Base-by-base conservation (phyloP, 2,888 invertebrate species). In the Atrina japonica region DNA sequence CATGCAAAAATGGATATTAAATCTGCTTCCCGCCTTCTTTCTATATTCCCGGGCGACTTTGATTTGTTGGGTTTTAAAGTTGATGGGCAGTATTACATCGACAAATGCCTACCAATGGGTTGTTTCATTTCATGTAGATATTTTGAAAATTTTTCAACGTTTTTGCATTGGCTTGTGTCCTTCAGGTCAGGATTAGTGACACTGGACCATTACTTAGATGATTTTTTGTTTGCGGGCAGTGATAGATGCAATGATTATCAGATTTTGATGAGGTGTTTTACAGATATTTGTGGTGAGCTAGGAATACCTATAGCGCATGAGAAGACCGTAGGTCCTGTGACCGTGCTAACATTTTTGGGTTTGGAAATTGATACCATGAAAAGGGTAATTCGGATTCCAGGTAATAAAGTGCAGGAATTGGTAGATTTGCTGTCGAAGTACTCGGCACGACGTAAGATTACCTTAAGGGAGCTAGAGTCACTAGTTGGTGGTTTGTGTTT, bases 1-100 rank as follows among this genome's bases (percentile, higher is more conserved):
- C 21, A 70, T 14, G 70, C 52, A 11, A 76, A 76, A 65, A 55
- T 65, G 35, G 71, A 75, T 29, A 47, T 75, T 14, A 72, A 74
- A 43, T 66, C 49, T 61, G 70, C 74, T 40, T 73, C 63, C 25
- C 29, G 74, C 2, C 18, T 74, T 25, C n/a, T 75, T n/a, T 71
- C 61, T 35, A 35, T 75, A 3, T 14, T 52, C 40, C 63, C 52
- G 23, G 40, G 30, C 1, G 66, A 75, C 14, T 64, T 69, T 49
- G 68, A 69, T 11, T 21, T 66, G 35, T 40, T 75, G 0, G 66
- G 73, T 23, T 60, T 68, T 25, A 2, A 11, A 11, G 71, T 21
- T 16, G 16, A 18, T 47, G 47, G 21, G 14, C 21, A 30, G 18
- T 27, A 3, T 18, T 43, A 3, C 49, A 47, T 2, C 21, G 35